A percentile compares a stretch with the other conserved stretches of the same genome.
Conservation (phyloP, 1,140 invertebrate genomes). For the Spodoptera frugiperda region DNA sequence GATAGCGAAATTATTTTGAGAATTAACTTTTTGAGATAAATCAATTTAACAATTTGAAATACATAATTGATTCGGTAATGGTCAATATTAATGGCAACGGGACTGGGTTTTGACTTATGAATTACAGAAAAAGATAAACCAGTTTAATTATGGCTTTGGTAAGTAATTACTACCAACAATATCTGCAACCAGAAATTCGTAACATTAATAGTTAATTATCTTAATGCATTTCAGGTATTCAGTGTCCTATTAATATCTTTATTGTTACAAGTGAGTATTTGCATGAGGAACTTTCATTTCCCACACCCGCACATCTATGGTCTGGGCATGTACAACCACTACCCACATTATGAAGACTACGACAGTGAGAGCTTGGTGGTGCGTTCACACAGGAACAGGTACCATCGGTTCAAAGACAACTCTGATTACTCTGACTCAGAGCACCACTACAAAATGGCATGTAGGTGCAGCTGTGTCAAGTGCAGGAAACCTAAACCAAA, state of each 20-base stretch:
- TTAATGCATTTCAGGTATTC: background rate
- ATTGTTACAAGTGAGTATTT: background rate
- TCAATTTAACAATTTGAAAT: background rate
- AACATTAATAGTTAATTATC: background rate
- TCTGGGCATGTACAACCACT: background rate
- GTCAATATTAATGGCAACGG: too few species aligned
- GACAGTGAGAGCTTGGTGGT: background rate
- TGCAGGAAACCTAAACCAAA: background rate
- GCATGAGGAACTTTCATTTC: background rate
- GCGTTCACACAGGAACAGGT: background rate
- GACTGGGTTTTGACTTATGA: too few species aligned
- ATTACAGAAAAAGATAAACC: background rate
- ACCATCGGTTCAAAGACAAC: background rate
- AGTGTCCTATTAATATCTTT: background rate
- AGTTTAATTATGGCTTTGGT: conserved; percentile 14
- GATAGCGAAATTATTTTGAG: background rate
- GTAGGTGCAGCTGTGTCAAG: background rate
- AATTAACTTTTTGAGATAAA: background rate
- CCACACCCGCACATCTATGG: background rate
- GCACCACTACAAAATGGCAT: background rate
- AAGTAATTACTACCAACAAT: background rate
- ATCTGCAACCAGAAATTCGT: background rate
- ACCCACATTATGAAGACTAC: conserved; percentile 1
- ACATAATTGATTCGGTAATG: too few species aligned
- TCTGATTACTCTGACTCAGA: background rate